Evolutionary conservation across 2,888 invertebrate genomes (phyloP).

Genomic region (Rhamnusium bicolor): DNA sequence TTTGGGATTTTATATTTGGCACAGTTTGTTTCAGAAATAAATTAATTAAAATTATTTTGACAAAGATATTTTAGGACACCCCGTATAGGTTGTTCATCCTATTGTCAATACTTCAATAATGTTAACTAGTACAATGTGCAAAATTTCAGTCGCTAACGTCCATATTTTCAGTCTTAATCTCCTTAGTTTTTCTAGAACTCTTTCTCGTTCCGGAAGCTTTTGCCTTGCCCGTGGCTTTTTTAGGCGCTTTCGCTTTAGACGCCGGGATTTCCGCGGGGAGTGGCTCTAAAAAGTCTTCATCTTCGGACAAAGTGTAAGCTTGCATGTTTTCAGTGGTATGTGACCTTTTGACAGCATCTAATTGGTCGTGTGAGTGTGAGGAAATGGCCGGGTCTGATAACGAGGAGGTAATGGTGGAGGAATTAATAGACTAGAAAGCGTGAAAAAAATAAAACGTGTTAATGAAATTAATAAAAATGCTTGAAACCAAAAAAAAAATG

Average conservation of each 20-base stretch:
- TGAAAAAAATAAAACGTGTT: slow-evolving; percentile 76
- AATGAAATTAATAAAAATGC: slow-evolving; percentile 62
- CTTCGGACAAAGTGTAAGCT: slow-evolving; percentile 48
- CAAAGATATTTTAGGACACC: not conserved
- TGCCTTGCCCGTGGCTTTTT: slow-evolving; percentile 48
- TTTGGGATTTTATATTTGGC: not conserved
- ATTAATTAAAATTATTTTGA: not conserved
- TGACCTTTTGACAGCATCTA: slow-evolving; percentile 51
- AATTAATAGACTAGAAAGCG: slow-evolving; percentile 58
- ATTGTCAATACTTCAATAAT: not conserved
- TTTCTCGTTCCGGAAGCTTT: slow-evolving; percentile 56
- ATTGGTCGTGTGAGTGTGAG: slow-evolving; percentile 44
- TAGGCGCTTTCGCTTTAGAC: slow-evolving; percentile 41
- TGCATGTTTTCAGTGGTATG: slow-evolving; percentile 43
- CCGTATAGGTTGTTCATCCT: no score
- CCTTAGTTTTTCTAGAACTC: slow-evolving; percentile 57
- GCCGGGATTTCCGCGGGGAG: slow-evolving; percentile 18
- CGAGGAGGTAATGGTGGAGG: slow-evolving; percentile 65
- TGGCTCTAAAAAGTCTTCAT: slow-evolving; percentile 56
- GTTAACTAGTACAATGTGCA: not conserved
- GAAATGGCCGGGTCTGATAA: slow-evolving; percentile 51
- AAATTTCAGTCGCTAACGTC: slow-evolving; percentile 56
- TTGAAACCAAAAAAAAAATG: slow-evolving; percentile 25
- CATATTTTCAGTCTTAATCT: slow-evolving; percentile 56
- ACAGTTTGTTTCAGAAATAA: not conserved